Evolutionary conservation across 1,140 invertebrate genomes (phyloP), one percentile per base, ranked within the genome.

Genomic region (Medauroidea extradentata): DNA sequence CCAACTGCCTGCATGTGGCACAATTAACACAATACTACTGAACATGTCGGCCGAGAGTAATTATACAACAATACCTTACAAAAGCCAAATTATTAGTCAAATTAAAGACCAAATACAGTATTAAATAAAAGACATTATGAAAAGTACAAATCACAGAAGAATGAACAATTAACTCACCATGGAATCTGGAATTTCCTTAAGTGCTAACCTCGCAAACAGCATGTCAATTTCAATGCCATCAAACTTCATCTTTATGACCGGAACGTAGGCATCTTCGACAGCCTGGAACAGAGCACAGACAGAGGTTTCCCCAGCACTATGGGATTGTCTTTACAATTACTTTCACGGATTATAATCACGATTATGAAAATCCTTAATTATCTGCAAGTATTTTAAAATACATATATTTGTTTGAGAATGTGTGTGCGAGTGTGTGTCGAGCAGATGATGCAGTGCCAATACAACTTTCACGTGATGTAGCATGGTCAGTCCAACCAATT

Each of bases 171-270:
- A 60, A 70, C 59, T 72, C 71, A 80, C 79, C 75, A 82, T 81
- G 34, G 79, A 74, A 67, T 85, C 85, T 27, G 92, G 88, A 73
- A 99, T 94, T 76, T 95, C 91, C 72, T 96, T 96, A 0, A 96
- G 77, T 18, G 94, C 90, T 39, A 99, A 77, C 60, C 93, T 83
- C 0, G 96, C 95, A 79, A 99, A 99, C 49, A 99, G 74, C 86
- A 99, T 91, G 83, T 99, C 98, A 61, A 98, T 94, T 80, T 98
- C 97, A 66, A 99, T 98, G 21, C 93, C 94, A 81, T 97, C 93
- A 78, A 99, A 99, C 71, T 93, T 94, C 91, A 99, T 96, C 81
- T 99, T 99, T 52, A 99, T 98, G 2, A 99, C 94, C 18, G 98
- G 98, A 54, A 99, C 98, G 81, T 94, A 99, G 0, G 98, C 98